Evolutionary conservation across 2,797 vertebrate species (phyloP), one percentile per base, ranked within the genome.

Genomic region (Poeciliopsis presidionis): DNA sequence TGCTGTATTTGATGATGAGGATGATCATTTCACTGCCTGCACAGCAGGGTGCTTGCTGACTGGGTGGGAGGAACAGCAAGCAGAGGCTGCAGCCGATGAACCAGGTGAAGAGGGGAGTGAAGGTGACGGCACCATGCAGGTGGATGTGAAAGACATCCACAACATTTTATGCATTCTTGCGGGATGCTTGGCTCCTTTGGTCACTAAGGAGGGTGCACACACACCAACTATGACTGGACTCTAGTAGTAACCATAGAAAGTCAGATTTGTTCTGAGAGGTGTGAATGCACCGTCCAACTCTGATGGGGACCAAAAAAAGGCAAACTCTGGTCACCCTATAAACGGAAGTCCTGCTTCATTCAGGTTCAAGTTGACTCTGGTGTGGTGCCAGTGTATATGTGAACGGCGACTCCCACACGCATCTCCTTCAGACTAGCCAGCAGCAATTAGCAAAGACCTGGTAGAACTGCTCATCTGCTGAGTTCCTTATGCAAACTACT

Each of bases 1-100:
- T 69, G 76, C 82, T 43, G 83, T 81, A 87, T 91, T 86, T 90
- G 90, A 92, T 92, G 90, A 90, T 79, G 87, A 81, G 76, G 90
- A 91, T 92, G 92, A 85, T 87, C 93, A 93, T 92, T 95, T 94
- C 84, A 74, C 94, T 90, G 92, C 91, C 92, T 77, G 5, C 80
- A 46, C 16, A 36, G 71, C 33, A 71, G 85, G 69, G 20, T 7
- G 13, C 16, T 30, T 30, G 75, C 8, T 43, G 41, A 33, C 12
- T 13, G 78, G 72, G 49, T 41, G 74, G 73, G 76, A 55, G 78
- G 63, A 74, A 77, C 71, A 80, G 81, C 71, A 51, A 25, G 57
- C 25, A 5, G 14, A 30, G 74, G 57, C 46, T 22, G 16, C 43
- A 28, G 45, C 51, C 73, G 61, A 82, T 43, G 49, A 69, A 75